Evolutionary conservation across 2,113 vertebrate genomes (phyloP).

Genomic region (Austrofundulus limnaeus): DNA sequence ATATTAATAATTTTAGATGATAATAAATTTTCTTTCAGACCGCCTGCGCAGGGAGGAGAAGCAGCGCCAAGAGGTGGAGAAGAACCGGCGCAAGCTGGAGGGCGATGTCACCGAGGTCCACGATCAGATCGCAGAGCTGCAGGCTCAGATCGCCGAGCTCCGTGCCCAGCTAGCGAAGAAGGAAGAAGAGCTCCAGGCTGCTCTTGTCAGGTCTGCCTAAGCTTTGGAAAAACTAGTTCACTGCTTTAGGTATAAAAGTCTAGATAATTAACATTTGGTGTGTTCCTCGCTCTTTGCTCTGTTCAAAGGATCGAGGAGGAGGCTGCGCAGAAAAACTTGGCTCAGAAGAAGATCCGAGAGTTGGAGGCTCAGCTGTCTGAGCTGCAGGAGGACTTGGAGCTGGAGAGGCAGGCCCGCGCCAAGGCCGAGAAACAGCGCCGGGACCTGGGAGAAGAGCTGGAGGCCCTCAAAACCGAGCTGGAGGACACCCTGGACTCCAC

Average conservation of each 20-base stretch:
- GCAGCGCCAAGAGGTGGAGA: conserved; percentile 93
- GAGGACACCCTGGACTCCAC: conserved; percentile 96
- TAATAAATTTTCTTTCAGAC: conserved; percentile 71
- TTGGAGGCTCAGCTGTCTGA: conserved; percentile 95
- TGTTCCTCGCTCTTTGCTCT: not conserved
- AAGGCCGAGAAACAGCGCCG: conserved; percentile 96
- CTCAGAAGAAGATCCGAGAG: conserved; percentile 95
- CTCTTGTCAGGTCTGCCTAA: conserved; percentile 86
- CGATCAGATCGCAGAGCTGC: conserved; percentile 95
- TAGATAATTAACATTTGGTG: not conserved
- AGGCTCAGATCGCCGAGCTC: conserved; percentile 96
- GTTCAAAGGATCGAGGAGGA: conserved; percentile 96
- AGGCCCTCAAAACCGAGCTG: conserved; percentile 94
- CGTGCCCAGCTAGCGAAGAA: conserved; percentile 96
- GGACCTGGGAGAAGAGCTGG: conserved; percentile 95
- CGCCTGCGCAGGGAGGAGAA: conserved; percentile 95
- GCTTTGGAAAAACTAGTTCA: not conserved
- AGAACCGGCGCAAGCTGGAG: conserved; percentile 95
- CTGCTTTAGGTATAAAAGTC: not conserved
- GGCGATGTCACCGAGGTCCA: conserved; percentile 90
- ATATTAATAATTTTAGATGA: no score
- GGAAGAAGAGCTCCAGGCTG: conserved; percentile 94
- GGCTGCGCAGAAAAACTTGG: conserved; percentile 92
- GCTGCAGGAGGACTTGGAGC: conserved; percentile 94
- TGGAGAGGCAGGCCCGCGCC: conserved; percentile 85